phyloP scores from a whole-genome alignment of 2,888 invertebrate species.

The Oscheius sp. region DNA sequence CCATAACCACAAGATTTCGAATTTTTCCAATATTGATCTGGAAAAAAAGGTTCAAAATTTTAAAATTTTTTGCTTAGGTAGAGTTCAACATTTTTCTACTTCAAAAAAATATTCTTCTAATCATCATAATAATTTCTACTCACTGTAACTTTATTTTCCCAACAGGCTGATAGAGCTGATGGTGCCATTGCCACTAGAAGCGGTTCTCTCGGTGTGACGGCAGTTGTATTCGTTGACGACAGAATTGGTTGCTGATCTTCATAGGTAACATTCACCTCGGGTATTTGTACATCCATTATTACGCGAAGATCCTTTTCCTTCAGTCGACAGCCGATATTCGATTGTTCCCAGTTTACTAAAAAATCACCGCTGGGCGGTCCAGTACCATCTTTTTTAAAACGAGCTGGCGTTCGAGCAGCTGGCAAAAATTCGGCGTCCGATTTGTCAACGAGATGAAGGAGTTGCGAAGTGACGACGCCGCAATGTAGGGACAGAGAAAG shows the following conservation, averaged over 20 bases:
- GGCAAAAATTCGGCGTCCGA: conserved; percentile 12
- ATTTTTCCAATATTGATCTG: conserved; percentile 40
- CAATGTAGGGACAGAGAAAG: conserved; percentile 3
- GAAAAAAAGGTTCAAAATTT: background rate
- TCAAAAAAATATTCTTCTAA: no score
- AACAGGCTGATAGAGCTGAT: background rate
- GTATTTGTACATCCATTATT: conserved; percentile 20
- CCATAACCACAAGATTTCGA: conserved; percentile 49
- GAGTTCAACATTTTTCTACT: background rate
- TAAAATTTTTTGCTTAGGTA: background rate
- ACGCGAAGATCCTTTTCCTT: conserved; percentile 9
- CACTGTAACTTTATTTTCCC: conserved; percentile 8
- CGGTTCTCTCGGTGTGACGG: no score
- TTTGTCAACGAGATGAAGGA: conserved; percentile 28
- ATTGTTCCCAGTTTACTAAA: conserved; percentile 21
- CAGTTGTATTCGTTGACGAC: background rate
- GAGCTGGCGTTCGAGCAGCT: conserved; percentile 3
- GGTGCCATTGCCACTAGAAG: background rate
- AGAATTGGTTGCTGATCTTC: background rate
- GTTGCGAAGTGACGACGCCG: conserved; percentile 28
- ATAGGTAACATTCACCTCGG: conserved; percentile 13
- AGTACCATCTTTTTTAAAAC: background rate
- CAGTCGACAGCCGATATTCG: background rate
- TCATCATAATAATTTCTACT: no score
- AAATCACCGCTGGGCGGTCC: no score